Conservation (phyloP, 2,888 invertebrate genomes). For the Coelopa pilipes region DNA sequence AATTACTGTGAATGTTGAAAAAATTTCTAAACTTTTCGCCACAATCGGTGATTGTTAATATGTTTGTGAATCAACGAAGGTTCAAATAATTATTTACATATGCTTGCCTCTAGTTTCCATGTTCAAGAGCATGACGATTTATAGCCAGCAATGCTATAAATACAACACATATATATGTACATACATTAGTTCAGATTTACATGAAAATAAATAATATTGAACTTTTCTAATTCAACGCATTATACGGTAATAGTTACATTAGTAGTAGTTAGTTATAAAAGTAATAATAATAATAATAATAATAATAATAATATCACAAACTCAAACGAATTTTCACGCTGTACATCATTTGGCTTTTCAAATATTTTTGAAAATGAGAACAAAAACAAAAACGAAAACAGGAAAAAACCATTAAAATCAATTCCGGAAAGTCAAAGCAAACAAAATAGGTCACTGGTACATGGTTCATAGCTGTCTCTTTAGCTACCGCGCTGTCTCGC, state of each 20-base stretch:
- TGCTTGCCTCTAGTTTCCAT: no score
- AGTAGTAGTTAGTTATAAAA: not conserved
- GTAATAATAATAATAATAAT: slow-evolving; percentile 12
- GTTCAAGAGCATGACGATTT: no score
- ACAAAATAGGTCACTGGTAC: slow-evolving; percentile 5
- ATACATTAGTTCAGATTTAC: no score
- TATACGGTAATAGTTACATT: not conserved
- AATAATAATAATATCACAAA: slow-evolving; percentile 36
- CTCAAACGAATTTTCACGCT: slow-evolving; percentile 25
- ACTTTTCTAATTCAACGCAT: not conserved
- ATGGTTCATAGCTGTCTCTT: slow-evolving; percentile 7
- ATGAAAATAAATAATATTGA: no score
- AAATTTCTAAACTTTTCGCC: no score
- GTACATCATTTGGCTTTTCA: slow-evolving; percentile 13
- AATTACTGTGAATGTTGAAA: no score
- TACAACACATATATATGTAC: no score
- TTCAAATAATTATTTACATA: no score
- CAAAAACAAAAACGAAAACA: slow-evolving; percentile 7
- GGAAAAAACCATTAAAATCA: not conserved
- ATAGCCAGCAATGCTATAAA: no score
- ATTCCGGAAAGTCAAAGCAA: not conserved
- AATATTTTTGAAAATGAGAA: not conserved
- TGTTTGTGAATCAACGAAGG: no score
- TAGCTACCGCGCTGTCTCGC: not conserved
- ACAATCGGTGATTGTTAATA: no score